Evolutionary conservation across 2,888 invertebrate genomes (phyloP).

Genomic region (Laothoe populi): DNA sequence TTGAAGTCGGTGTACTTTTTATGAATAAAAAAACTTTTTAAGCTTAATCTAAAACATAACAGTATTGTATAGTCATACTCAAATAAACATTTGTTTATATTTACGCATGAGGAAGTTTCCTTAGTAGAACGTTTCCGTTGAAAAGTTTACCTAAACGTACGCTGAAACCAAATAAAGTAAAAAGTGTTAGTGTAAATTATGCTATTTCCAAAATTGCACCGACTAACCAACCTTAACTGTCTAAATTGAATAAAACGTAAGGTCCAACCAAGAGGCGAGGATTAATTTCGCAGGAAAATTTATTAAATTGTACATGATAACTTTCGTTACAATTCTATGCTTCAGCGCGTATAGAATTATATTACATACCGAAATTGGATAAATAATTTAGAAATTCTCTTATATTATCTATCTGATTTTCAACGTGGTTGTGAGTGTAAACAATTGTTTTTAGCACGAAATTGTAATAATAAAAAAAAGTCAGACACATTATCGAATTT

Average conservation of each 20-base stretch:
- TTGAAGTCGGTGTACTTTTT: too few relatives aligned
- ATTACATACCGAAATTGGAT: slow-evolving; percentile 11
- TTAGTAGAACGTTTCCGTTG: too few relatives aligned
- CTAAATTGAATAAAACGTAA: slow-evolving; percentile 24
- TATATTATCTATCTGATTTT: slow-evolving; percentile 2
- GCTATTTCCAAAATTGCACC: neutral
- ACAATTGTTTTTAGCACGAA: too few relatives aligned
- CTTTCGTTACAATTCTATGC: slow-evolving; percentile 13
- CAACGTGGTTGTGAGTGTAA: neutral
- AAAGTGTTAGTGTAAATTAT: neutral
- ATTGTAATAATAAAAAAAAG: too few relatives aligned
- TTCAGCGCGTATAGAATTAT: slow-evolving; percentile 12
- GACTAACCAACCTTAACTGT: neutral
- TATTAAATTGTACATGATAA: slow-evolving; percentile 24
- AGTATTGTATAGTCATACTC: too few relatives aligned
- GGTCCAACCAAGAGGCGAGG: slow-evolving; percentile 9
- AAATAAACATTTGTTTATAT: too few relatives aligned
- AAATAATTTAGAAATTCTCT: slow-evolving; percentile 3
- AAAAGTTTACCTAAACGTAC: neutral
- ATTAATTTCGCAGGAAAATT: slow-evolving; percentile 13
- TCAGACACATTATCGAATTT: too few relatives aligned
- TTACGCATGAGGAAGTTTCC: too few relatives aligned
- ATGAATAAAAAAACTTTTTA: too few relatives aligned
- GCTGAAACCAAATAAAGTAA: neutral
- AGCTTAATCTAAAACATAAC: too few relatives aligned